Percentiles rank a stretch among this genome's conserved stretches.
Evolutionary conservation across 2,113 vertebrate genomes (phyloP).

Genomic region (Sterna hirundo): DNA sequence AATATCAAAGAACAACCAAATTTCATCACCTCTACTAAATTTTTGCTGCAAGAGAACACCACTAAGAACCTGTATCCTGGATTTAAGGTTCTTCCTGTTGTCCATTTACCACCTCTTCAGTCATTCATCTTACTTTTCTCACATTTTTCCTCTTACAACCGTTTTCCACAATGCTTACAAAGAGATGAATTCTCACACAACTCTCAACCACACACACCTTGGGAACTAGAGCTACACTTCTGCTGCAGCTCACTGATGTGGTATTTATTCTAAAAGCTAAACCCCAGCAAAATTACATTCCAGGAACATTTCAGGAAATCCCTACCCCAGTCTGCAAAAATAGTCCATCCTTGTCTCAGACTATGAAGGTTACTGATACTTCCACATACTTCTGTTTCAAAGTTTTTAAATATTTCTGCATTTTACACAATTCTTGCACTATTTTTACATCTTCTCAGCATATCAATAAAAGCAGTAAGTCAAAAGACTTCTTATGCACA

Average conservation of each 20-base stretch:
- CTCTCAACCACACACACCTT: not conserved
- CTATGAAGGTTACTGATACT: not conserved
- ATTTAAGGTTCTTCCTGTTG: not conserved
- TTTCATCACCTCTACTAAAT: not conserved
- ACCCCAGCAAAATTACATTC: not conserved
- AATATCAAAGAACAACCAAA: not conserved
- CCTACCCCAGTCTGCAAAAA: not conserved
- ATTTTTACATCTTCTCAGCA: not conserved
- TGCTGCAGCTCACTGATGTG: not conserved
- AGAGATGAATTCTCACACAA: not conserved
- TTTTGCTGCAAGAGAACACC: not conserved
- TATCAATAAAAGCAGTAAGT: not conserved
- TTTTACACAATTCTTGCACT: not conserved
- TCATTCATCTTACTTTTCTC: not conserved
- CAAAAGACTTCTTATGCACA: not conserved
- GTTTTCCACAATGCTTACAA: not conserved
- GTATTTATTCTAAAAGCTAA: constrained; percentile 3
- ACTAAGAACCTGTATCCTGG: not conserved
- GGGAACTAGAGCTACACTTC: not conserved
- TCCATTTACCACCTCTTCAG: not conserved
- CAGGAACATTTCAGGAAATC: constrained; percentile 13
- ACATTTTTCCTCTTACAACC: not conserved
- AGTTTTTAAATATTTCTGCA: not conserved
- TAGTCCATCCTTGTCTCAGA: not conserved
- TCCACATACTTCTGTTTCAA: not conserved